Evolutionary conservation across 2,888 invertebrate genomes (phyloP), one percentile per base, ranked within the genome.

Genomic region (Masnerella sp.): DNA sequence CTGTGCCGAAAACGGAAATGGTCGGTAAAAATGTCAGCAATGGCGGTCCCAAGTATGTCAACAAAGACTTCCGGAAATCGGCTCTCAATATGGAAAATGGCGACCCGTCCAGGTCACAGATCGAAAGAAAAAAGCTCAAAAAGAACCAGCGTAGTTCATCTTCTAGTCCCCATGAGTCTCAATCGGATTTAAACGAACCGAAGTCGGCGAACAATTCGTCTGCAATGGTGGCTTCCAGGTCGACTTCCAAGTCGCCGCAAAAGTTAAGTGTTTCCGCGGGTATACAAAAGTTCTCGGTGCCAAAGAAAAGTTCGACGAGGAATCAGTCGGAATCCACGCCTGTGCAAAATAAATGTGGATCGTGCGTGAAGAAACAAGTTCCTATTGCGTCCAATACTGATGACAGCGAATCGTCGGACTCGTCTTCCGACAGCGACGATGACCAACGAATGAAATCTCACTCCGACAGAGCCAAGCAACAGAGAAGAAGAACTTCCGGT

Each of bases 41-140:
- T 3, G 34, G 32, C 12, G 62, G 72, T 15, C 49, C 59, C 0
- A 88, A 87, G 72, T 88, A 88, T 78, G 89, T 91, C 15, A 93
- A 93, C 84, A 93, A 94, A 86, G 93, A 93, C 83, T 93, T 93
- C 78, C 89, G 94, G 28, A 94, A 94, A 84, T 94, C 93, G 0
- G 91, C 92, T 0, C 84, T 94, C 9, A 94, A 94, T 85, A 92
- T 93, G 88, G 89, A 89, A 25, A 84, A 85, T 18, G 87, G 87
- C 9, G 88, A 87, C 51, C 79, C 80, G 0, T 79, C 82, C 11
- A 67, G 81, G 1, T 81, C 79, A 3, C 79, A 82, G 77, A 61
- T 81, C 34, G 81, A 79, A 64, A 80, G 82, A 42, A 79, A 79
- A 76, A 78, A 71, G 25, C 79, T 78, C 45, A 83, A 82, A 47